phyloP scores from a whole-genome alignment of 2,113 vertebrate genomes.

The Symphodus melops region DNA sequence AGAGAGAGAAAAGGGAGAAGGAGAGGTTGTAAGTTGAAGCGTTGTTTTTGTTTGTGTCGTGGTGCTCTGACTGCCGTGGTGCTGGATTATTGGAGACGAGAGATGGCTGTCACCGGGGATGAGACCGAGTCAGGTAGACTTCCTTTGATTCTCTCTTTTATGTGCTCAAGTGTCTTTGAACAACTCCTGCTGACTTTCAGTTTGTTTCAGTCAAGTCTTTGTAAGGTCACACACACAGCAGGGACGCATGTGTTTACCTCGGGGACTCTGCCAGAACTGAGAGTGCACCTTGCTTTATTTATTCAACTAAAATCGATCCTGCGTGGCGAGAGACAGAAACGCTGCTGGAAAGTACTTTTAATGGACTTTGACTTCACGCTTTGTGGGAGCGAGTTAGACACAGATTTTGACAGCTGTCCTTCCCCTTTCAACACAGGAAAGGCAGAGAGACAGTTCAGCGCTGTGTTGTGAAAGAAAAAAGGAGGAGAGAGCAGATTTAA shows the following conservation, averaged over 20 bases:
- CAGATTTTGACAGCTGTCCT: neutral
- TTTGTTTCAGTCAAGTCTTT: neutral
- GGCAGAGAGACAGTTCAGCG: neutral
- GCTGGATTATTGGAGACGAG: slow-evolving; percentile 83
- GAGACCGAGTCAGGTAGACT: slow-evolving; percentile 91
- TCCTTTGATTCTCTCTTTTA: neutral
- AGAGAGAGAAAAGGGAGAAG: slow-evolving; percentile 12
- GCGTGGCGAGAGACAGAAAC: too few relatives aligned
- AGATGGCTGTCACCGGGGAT: slow-evolving; percentile 95
- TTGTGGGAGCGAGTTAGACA: neutral
- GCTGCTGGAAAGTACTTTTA: neutral
- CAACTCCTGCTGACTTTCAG: neutral
- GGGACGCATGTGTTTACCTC: neutral
- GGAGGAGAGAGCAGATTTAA: neutral
- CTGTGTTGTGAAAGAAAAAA: neutral
- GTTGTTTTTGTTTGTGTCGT: slow-evolving; percentile 25
- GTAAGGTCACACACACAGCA: slow-evolving; percentile 6
- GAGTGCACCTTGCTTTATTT: neutral
- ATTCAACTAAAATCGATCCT: neutral
- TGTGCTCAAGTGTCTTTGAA: neutral
- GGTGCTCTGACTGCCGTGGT: slow-evolving; percentile 36
- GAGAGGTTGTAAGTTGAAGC: neutral
- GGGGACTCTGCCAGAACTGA: neutral
- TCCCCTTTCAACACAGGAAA: slow-evolving; percentile 11
- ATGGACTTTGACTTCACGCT: neutral